phyloP scores from a whole-genome alignment of 2,888 invertebrate species.

The Keiferia lycopersicella region DNA sequence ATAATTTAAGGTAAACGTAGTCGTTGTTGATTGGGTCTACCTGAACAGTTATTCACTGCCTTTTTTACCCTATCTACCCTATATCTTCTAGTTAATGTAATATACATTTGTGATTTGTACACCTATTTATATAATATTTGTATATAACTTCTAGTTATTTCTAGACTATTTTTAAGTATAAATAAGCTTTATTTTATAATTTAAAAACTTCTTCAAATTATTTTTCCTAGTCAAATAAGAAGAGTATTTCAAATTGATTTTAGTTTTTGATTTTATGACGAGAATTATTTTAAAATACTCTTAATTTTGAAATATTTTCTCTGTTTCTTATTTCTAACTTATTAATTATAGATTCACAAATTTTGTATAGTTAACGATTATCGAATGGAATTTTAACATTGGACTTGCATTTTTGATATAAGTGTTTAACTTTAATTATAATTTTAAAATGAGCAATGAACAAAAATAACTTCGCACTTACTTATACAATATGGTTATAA shows the following conservation, averaged over 20 bases:
- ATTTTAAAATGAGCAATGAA: slow-evolving; percentile 14
- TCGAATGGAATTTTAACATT: background rate
- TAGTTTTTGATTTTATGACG: background rate
- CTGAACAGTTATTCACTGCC: slow-evolving; percentile 21
- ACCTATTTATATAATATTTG: slow-evolving; percentile 20
- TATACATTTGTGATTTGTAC: slow-evolving; percentile 28
- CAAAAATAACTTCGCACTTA: slow-evolving; percentile 20
- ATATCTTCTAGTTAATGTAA: slow-evolving; percentile 23
- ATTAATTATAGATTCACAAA: background rate
- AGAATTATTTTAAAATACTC: background rate
- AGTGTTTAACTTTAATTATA: slow-evolving; percentile 9
- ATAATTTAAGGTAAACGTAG: background rate
- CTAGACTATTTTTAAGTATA: slow-evolving; percentile 12
- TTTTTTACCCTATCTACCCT: slow-evolving; percentile 22
- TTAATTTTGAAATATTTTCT: background rate
- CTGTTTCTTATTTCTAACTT: background rate
- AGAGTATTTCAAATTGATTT: background rate
- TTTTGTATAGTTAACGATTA: background rate
- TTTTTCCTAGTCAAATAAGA: slow-evolving; percentile 1
- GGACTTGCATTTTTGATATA: background rate
- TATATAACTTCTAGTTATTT: slow-evolving; percentile 20
- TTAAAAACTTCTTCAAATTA: background rate
- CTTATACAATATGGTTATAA: slow-evolving; percentile 3
- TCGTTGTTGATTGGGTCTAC: background rate
- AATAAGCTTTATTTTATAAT: background rate